phyloP scores from a whole-genome alignment of 2,888 invertebrate species.

The Pristionchus japonicus region DNA sequence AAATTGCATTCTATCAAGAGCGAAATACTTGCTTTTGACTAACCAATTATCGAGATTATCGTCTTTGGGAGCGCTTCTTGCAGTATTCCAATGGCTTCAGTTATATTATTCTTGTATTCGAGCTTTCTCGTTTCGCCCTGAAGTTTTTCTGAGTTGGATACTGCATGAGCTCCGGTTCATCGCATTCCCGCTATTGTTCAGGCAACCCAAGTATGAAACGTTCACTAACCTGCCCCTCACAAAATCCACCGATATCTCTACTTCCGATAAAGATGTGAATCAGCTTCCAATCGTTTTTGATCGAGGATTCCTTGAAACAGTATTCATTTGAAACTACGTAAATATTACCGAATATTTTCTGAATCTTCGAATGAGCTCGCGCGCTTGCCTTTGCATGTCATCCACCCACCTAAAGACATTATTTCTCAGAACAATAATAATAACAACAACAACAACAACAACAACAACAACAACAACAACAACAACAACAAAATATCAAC shows the following conservation, averaged over 20 bases:
- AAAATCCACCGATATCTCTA: background rate
- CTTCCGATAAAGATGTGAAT: background rate
- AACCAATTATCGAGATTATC: slow-evolving; percentile 25
- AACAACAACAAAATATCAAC: too few species aligned
- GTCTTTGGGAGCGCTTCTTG: background rate
- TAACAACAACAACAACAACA: too few species aligned
- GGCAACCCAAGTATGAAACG: too few species aligned
- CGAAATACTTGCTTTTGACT: background rate
- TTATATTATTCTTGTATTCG: background rate
- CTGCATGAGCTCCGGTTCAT: too few species aligned
- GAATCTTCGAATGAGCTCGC: slow-evolving; percentile 5
- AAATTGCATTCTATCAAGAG: background rate
- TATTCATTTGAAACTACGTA: background rate
- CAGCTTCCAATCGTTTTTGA: background rate
- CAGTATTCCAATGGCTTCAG: background rate
- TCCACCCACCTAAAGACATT: background rate
- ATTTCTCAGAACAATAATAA: background rate
- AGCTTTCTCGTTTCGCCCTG: background rate
- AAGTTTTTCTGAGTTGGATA: background rate
- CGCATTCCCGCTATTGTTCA: too few species aligned
- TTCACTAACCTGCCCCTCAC: background rate
- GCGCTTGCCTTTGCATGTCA: background rate
- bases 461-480: too few species aligned
- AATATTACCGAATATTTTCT: slow-evolving; percentile 1
- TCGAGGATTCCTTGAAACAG: too few species aligned